These are phyloP conservation scores for Plutella xylostella DNA, from an alignment of 2,888 invertebrate species.

Conservation along the genomic window DNA sequence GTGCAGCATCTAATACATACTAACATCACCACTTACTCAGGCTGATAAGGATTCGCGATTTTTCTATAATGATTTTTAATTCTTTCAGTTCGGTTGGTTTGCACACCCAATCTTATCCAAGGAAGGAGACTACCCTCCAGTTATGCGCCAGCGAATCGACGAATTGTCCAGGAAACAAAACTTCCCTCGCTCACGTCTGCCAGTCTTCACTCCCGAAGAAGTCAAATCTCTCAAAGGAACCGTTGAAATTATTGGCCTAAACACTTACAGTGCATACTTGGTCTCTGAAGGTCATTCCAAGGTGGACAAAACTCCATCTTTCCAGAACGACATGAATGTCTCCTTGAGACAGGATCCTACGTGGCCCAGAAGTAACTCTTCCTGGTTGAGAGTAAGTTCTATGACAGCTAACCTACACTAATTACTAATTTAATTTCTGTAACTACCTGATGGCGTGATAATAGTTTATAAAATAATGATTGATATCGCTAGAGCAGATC, in stretches of 20 bases:
- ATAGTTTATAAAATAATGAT: too few species aligned
- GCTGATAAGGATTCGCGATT: too few species aligned
- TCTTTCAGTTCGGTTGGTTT: conserved; percentile 77
- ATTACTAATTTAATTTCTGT: too few species aligned
- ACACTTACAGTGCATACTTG: conserved; percentile 76
- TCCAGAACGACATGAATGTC: conserved; percentile 46
- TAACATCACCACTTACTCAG: too few species aligned
- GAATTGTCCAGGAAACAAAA: conserved; percentile 70
- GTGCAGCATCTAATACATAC: too few species aligned
- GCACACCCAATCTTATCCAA: conserved; percentile 74
- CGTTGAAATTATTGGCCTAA: conserved; percentile 80
- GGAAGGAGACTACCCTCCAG: conserved; percentile 74
- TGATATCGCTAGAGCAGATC: too few species aligned
- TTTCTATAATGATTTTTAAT: too few species aligned
- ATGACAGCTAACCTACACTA: too few species aligned
- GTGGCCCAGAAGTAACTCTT: conserved; percentile 60
- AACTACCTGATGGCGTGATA: too few species aligned
- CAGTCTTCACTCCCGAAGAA: conserved; percentile 71
- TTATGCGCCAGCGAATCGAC: conserved; percentile 72
- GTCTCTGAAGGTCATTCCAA: conserved; percentile 35
- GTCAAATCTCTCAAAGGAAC: conserved; percentile 69
- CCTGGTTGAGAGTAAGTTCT: conserved; percentile 60
- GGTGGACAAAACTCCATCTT: conserved; percentile 34
- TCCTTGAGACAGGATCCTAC: conserved; percentile 40
- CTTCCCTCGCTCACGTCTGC: conserved; percentile 71